Percentiles rank a stretch among this genome's conserved stretches.
Evolutionary conservation across 2,888 invertebrate genomes (phyloP).

Genomic region (Liposcelis brunnea): DNA sequence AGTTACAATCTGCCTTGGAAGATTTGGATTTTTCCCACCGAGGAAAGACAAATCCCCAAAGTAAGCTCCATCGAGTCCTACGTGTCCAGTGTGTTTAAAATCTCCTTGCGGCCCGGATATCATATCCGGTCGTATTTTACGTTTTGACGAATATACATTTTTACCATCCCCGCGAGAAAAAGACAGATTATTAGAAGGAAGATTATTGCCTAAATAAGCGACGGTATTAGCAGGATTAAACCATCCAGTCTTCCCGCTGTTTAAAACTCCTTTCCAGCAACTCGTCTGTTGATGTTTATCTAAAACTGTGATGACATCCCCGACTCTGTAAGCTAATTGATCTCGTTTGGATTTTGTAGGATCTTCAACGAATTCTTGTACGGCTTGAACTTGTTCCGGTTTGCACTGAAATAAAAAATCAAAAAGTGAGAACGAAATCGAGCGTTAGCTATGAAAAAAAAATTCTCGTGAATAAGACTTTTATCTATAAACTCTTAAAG

Average conservation of each 20-base stretch:
- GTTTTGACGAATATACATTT: slow-evolving; percentile 33
- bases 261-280: slow-evolving; percentile 82
- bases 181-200: background rate
- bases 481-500: slow-evolving; percentile 7
- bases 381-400: slow-evolving; percentile 85
- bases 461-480: too few relatives aligned
- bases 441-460: background rate
- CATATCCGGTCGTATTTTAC: slow-evolving; percentile 66
- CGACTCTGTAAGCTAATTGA: slow-evolving; percentile 65
- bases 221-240: slow-evolving; percentile 84
- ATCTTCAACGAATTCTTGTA: slow-evolving; percentile 37
- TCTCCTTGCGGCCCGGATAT: slow-evolving; percentile 95
- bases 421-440: background rate
- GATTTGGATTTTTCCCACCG: slow-evolving; percentile 32
- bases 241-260: slow-evolving; percentile 79
- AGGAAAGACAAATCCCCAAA: slow-evolving; percentile 83
- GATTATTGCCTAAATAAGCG: slow-evolving; percentile 43
- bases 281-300: slow-evolving; percentile 40
- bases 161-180: slow-evolving; percentile 33
- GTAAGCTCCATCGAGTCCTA: slow-evolving; percentile 90
- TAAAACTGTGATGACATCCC: slow-evolving; percentile 83
- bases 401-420: slow-evolving; percentile 36
- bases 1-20: slow-evolving; percentile 42
- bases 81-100: slow-evolving; percentile 88
- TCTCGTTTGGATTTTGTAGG: slow-evolving; percentile 36